Conservation (phyloP, 2,888 invertebrate species). For the Monoplex corrugatus region DNA sequence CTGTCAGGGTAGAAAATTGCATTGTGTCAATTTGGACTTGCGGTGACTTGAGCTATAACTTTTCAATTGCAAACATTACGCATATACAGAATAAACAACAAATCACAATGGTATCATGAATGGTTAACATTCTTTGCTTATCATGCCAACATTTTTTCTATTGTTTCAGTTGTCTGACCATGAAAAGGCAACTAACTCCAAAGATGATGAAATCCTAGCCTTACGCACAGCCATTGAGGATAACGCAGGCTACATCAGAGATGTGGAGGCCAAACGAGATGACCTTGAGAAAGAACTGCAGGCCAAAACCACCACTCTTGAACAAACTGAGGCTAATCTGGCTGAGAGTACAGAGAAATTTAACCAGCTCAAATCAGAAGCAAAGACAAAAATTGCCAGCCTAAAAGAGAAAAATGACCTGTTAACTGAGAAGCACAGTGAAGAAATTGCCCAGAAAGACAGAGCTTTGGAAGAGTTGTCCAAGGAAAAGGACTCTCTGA, state of each 20-base stretch:
- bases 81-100: too few species aligned
- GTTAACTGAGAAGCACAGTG: slow-evolving; percentile 55
- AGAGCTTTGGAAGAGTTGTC: slow-evolving; percentile 55
- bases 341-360: slow-evolving; percentile 62
- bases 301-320: slow-evolving; percentile 57
- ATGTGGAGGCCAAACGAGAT: slow-evolving; percentile 56
- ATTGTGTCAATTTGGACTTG: too few species aligned
- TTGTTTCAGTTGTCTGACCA: slow-evolving; percentile 58
- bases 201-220: slow-evolving; percentile 64
- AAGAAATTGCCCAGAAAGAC: slow-evolving; percentile 51
- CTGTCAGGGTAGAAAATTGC: too few species aligned
- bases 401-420: slow-evolving; percentile 66
- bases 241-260: slow-evolving; percentile 52
- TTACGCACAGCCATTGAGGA: slow-evolving; percentile 62
- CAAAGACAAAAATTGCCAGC: slow-evolving; percentile 67
- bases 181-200: slow-evolving; percentile 55
- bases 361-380: slow-evolving; percentile 66
- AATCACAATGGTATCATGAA: too few species aligned
- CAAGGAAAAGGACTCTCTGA: slow-evolving; percentile 54
- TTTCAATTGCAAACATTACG: too few species aligned
- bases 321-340: slow-evolving; percentile 55
- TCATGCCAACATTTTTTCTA: too few species aligned
- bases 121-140: too few species aligned
- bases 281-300: slow-evolving; percentile 65
- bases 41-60: too few species aligned